A percentile compares a stretch with the other conserved stretches of the same genome.
Evolutionary conservation across 1,140 invertebrate species (phyloP).

Genomic region (Nomia melanderi): DNA sequence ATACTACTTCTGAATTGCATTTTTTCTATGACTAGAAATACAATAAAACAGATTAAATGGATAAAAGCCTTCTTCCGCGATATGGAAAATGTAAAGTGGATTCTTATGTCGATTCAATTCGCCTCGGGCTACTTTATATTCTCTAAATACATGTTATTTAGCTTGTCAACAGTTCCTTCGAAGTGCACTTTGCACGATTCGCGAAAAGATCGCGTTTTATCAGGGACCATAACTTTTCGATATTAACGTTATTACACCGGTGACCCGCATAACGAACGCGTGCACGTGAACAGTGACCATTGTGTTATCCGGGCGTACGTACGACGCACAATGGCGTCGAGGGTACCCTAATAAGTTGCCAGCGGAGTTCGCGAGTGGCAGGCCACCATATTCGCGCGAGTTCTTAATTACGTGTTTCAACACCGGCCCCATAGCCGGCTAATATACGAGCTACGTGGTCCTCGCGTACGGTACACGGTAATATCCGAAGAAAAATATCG

Average conservation of each 20-base stretch:
- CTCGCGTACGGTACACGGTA: constrained; percentile 10
- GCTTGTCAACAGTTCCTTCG: too few relatives aligned
- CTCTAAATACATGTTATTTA: too few relatives aligned
- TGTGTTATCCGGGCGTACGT: constrained; percentile 35
- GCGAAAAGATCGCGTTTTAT: background rate
- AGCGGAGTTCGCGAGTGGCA: constrained; percentile 41
- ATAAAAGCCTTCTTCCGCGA: too few relatives aligned
- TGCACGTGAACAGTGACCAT: constrained; percentile 47
- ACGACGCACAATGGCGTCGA: constrained; percentile 54
- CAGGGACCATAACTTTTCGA: constrained; percentile 18
- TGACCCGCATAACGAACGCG: constrained; percentile 41
- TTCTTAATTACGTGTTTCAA: constrained; percentile 68
- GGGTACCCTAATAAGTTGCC: constrained; percentile 60
- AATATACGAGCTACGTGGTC: constrained; percentile 50
- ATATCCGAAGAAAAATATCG: constrained; percentile 55
- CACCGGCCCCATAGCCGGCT: constrained; percentile 47
- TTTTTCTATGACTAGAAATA: too few relatives aligned
- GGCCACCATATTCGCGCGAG: constrained; percentile 66
- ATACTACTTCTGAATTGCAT: too few relatives aligned
- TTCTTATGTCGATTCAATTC: too few relatives aligned
- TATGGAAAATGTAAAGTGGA: too few relatives aligned
- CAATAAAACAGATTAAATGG: too few relatives aligned
- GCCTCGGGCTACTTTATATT: too few relatives aligned
- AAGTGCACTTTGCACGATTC: background rate
- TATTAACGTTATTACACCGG: constrained; percentile 60